Percentiles rank a stretch among this genome's conserved stretches.
Conservation (phyloP, 2,888 invertebrate genomes). For the Aspidiotus rigidus region DNA sequence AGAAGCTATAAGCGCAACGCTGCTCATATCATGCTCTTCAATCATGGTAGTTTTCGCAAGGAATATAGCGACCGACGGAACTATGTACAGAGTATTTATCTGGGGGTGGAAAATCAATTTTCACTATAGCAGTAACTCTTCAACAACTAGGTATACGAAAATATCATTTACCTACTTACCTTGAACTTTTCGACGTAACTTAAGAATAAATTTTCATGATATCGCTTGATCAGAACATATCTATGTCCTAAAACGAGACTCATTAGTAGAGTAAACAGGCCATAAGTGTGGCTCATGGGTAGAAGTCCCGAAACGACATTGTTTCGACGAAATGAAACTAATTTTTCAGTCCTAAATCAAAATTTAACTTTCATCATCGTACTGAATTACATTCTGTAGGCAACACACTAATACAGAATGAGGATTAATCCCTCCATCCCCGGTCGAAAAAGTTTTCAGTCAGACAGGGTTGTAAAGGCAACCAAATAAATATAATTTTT, state of each 20-base stretch:
- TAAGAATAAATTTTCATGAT: neutral
- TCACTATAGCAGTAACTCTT: neutral
- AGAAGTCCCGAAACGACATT: neutral
- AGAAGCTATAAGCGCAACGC: conserved; percentile 42
- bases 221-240: conserved; percentile 2
- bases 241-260: neutral
- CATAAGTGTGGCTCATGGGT: neutral
- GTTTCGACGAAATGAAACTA: neutral
- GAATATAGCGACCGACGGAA: conserved; percentile 67
- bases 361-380: neutral
- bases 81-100: conserved; percentile 53
- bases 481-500: no score
- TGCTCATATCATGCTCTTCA: conserved; percentile 44
- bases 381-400: no score
- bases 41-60: conserved; percentile 51
- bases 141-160: neutral
- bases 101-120: conserved; percentile 30
- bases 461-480: no score
- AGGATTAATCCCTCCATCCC: no score
- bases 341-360: neutral
- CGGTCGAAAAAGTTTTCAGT: no score
- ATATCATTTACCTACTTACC: neutral
- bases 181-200: neutral
- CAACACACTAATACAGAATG: no score
- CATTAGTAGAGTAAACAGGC: neutral